Conservation (phyloP, 2,113 vertebrate genomes). For the Neodon shergylaensis region DNA sequence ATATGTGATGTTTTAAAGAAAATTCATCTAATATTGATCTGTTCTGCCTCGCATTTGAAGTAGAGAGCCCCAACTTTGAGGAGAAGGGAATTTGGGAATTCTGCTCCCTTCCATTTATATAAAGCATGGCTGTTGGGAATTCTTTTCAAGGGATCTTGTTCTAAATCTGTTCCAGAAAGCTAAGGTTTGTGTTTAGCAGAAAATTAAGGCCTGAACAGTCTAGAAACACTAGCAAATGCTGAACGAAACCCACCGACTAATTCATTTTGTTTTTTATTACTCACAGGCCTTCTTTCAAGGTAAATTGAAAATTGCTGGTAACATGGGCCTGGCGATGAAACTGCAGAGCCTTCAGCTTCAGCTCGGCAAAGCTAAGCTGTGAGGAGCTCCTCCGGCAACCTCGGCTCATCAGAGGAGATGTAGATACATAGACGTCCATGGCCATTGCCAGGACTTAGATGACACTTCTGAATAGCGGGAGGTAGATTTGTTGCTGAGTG, state of each 20-base stretch:
- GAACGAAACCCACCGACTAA: constrained; percentile 46
- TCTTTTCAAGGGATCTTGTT: neutral
- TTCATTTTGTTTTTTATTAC: constrained; percentile 57
- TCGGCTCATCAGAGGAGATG: constrained; percentile 69
- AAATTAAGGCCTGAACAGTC: neutral
- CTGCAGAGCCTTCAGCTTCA: constrained; percentile 93
- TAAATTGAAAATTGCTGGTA: constrained; percentile 95
- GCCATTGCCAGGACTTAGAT: constrained; percentile 73
- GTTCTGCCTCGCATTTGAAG: neutral
- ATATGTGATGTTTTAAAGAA: constrained; percentile 29
- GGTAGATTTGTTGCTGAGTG: constrained; percentile 66
- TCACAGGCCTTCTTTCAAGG: constrained; percentile 95
- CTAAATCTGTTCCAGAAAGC: constrained; percentile 1
- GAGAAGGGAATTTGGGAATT: neutral
- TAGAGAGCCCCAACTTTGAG: neutral
- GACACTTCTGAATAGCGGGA: constrained; percentile 59
- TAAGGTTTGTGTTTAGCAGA: constrained; percentile 8
- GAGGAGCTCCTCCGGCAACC: constrained; percentile 77
- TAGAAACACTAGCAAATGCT: constrained; percentile 26
- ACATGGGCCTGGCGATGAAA: constrained; percentile 97
- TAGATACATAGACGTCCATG: neutral
- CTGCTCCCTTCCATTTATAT: neutral
- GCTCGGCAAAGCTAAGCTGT: constrained; percentile 93
- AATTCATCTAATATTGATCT: neutral
- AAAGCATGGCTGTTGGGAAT: neutral